Conservation (phyloP, 2,888 invertebrate genomes). For the Lepidonotus clava region DNA sequence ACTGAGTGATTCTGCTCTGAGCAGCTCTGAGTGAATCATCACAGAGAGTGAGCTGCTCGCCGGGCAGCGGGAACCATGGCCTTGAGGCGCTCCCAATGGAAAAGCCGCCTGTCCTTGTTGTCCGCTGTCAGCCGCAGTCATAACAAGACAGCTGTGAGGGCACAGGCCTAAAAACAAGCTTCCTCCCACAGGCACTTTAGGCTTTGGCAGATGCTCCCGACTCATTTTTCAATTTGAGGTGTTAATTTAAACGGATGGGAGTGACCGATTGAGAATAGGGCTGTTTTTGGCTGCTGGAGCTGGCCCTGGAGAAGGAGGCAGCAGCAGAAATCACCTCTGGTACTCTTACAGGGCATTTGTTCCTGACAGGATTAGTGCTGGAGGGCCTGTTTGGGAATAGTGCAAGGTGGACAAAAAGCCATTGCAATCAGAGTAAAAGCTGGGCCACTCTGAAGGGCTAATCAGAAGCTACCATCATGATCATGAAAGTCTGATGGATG, state of each 20-base stretch:
- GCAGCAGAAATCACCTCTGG: too few species aligned
- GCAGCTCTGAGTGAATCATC: too few species aligned
- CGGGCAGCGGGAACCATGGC: too few species aligned
- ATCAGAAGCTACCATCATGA: conserved; percentile 1
- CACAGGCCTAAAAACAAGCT: background rate
- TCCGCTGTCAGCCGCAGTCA: background rate
- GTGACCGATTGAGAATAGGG: conserved; percentile 20
- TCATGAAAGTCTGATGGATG: conserved; percentile 2
- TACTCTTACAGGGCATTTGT: background rate
- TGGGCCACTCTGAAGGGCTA: background rate
- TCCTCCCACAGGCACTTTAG: background rate
- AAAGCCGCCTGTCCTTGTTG: conserved; percentile 2
- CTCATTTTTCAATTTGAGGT: conserved; percentile 30
- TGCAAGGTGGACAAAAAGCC: conserved; percentile 2
- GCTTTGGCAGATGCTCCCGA: background rate
- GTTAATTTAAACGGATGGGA: conserved; percentile 33
- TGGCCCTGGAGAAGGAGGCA: background rate
- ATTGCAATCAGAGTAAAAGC: conserved; percentile 32
- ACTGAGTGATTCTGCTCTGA: too few species aligned
- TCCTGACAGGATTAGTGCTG: background rate
- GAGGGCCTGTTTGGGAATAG: background rate
- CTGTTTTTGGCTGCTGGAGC: background rate
- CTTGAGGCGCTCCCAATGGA: too few species aligned
- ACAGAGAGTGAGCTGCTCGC: too few species aligned
- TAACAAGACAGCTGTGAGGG: background rate